Base-by-base conservation (phyloP, 2,797 vertebrate genomes). In the Peromyscus eremicus region DNA sequence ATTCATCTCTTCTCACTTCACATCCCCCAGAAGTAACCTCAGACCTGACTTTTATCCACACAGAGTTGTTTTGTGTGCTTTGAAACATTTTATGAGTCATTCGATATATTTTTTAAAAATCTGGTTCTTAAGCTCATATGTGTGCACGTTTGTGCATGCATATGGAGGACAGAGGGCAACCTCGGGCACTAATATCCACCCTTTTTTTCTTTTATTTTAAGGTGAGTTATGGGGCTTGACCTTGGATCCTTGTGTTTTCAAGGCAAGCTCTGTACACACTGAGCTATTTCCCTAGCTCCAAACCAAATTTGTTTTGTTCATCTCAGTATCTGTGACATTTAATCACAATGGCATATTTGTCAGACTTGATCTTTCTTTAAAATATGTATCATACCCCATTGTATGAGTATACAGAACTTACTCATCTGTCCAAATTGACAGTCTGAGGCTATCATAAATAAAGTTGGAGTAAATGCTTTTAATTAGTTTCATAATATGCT, bases 111-210 rank as follows among this genome's bases (percentile, higher is more conserved):
- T 70, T 68, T 7, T 7, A 85, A 34, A 66, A 32, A 43, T 83
- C 57, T 64, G 55, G 49, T 43, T 94, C 40, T 34, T 75, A 2
- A 37, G 40, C 40, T 9, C 55, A 37, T 55, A n/a, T 17, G 23
- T 16, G 9, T 17, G 8, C 3, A 2, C 13, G 2, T 57, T 13
- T 9, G 57, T 11, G 4, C 1, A 13, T n/a, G 34, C 25, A 12
- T 57, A 17, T 73, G n/a, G 23, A 87, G 49, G 9, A 25, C 49
- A 57, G 25, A 88, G 68, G n/a, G 29, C 14, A 88, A 32, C 34
- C 25, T 32, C 1, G 71, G 23, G 60, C 40, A 49, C 29, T 12
- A 66, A 43, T 2, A 46, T 46, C 60, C 3, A 21, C 27, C 10
- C 13, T 23, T 2, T 32, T 34, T 32, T 84, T 66, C 82, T 64